phyloP scores from a whole-genome alignment of 2,113 vertebrate species.

The Otis tarda region DNA sequence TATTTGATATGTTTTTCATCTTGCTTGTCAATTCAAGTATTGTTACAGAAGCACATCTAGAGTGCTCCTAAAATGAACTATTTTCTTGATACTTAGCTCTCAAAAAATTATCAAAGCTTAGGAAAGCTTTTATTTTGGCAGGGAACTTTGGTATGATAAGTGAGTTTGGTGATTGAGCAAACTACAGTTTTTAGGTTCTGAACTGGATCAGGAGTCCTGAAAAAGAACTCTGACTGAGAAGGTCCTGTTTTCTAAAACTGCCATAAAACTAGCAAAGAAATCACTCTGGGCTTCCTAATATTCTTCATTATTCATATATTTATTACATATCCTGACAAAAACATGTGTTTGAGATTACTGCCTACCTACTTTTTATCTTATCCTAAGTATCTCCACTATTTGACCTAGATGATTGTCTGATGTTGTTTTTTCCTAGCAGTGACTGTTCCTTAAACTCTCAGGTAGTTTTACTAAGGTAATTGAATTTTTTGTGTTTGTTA shows the following conservation, averaged over 20 bases:
- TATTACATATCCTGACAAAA: neutral
- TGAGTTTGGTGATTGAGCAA: neutral
- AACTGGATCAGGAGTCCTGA: neutral
- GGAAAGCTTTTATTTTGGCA: neutral
- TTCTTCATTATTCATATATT: neutral
- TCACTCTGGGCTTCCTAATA: neutral
- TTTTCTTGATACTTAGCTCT: neutral
- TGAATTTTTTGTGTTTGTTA: neutral
- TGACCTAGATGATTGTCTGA: neutral
- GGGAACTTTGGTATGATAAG: neutral
- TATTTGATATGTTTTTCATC: neutral
- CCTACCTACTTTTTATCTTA: neutral
- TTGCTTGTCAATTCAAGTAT: neutral
- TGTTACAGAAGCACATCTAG: neutral
- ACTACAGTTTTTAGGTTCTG: neutral
- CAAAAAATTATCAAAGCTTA: neutral
- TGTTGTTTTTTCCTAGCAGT: neutral
- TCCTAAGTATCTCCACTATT: neutral
- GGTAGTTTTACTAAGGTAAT: neutral
- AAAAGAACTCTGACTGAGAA: neutral
- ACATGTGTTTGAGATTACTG: neutral
- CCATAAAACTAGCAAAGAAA: neutral
- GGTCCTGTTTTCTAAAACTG: neutral
- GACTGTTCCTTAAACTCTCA: neutral
- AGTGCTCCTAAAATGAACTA: neutral